Evolutionary conservation across 2,888 invertebrate species (phyloP).

Genomic region (Oscheius sp.): DNA sequence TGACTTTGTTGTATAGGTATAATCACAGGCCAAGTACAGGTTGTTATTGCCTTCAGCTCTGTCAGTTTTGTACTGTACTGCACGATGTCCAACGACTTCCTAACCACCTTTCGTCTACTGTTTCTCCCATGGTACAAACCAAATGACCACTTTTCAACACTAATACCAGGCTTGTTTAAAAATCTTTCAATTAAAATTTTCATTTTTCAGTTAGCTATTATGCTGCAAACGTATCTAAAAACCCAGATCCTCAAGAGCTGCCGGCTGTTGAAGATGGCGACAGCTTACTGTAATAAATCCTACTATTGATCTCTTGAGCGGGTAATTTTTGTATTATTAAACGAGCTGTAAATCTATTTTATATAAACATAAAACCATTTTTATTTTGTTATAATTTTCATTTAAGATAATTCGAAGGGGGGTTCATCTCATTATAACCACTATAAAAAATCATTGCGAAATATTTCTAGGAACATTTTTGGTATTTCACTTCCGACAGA

Average conservation of each 20-base stretch:
- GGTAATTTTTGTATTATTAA: too few relatives aligned
- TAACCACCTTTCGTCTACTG: constrained; percentile 55
- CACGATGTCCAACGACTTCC: constrained; percentile 58
- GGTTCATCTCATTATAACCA: too few relatives aligned
- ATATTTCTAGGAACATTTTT: too few relatives aligned
- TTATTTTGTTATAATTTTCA: too few relatives aligned
- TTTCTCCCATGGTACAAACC: constrained; percentile 49
- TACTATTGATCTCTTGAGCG: too few relatives aligned
- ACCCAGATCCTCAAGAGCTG: constrained; percentile 2
- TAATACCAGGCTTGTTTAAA: neutral
- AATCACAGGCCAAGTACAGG: neutral
- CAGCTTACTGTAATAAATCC: constrained; percentile 9
- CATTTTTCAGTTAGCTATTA: constrained; percentile 19
- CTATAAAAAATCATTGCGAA: too few relatives aligned
- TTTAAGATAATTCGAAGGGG: too few relatives aligned
- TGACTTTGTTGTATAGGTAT: constrained; percentile 58
- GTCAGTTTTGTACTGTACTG: constrained; percentile 64
- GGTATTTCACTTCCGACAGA: too few relatives aligned
- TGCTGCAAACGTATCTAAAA: neutral
- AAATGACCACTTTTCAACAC: constrained; percentile 21
- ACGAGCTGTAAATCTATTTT: too few relatives aligned
- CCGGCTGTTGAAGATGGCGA: constrained; percentile 15
- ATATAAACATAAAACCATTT: too few relatives aligned
- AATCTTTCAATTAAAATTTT: neutral
- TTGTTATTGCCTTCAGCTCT: constrained; percentile 38